Evolutionary conservation across 1,140 invertebrate species (phyloP).

Genomic region (Dendroctonus ponderosae): DNA sequence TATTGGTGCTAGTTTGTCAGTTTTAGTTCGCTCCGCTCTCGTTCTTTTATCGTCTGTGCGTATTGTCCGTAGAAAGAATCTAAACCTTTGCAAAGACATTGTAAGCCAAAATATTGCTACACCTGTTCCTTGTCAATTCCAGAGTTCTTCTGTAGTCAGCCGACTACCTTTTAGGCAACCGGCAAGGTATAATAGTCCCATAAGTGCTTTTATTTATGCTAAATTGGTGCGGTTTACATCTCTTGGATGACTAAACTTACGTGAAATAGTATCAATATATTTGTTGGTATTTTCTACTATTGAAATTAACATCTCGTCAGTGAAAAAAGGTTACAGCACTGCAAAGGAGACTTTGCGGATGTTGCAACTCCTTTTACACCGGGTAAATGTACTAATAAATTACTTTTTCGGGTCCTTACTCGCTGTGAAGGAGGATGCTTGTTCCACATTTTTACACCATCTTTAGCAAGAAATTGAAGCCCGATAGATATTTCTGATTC

Average conservation of each 20-base stretch:
- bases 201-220: slow-evolving; percentile 1
- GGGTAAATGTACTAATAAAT: background rate
- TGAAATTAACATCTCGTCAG: background rate
- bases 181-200: background rate
- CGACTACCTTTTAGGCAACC: background rate
- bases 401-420: background rate
- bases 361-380: background rate
- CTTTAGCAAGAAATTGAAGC: slow-evolving; percentile 1
- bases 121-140: background rate
- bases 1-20: background rate
- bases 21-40: background rate
- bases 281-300: slow-evolving; percentile 3
- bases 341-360: background rate
- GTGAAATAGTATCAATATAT: background rate
- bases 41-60: background rate
- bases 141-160: background rate
- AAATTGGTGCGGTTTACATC: background rate
- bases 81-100: slow-evolving; percentile 1
- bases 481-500: background rate
- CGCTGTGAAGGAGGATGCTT: too few relatives aligned
- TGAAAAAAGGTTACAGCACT: background rate
- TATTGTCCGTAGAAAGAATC: background rate
- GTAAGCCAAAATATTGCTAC: background rate
- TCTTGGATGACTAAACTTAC: background rate
- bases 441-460: background rate